These are phyloP conservation scores for Xestia xanthographa DNA, from an alignment of 2,888 invertebrate genomes.

Conservation along the genomic window DNA sequence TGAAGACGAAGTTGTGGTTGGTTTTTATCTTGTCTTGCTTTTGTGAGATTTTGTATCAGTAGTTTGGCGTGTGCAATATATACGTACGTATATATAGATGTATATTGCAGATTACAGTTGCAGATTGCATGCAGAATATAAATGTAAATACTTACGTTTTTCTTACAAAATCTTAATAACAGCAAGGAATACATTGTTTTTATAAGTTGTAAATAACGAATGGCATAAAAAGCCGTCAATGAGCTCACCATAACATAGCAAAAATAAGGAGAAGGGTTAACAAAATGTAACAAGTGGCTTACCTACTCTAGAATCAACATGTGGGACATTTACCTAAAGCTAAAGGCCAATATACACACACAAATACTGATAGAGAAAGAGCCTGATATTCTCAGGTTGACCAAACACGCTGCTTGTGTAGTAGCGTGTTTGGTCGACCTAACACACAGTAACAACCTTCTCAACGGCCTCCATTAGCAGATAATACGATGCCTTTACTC, in stretches of 20 bases:
- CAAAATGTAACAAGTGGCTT: constrained; percentile 34
- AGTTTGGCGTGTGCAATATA: not conserved
- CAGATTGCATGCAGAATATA: not conserved
- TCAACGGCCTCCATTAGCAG: constrained; percentile 23
- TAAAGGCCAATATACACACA: not conserved
- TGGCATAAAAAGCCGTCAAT: not conserved
- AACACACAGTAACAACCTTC: constrained; percentile 14
- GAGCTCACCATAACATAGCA: not conserved
- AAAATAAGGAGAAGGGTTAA: not conserved
- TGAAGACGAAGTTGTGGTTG: not conserved
- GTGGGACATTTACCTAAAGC: constrained; percentile 20
- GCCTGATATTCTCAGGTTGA: not conserved
- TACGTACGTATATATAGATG: not conserved
- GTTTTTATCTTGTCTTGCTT: constrained; percentile 10
- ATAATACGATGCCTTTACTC: constrained; percentile 25
- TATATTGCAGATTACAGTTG: not conserved
- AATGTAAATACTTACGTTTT: not conserved
- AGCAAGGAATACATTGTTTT: not conserved
- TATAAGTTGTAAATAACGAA: not conserved
- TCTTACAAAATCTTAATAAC: not conserved
- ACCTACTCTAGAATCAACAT: constrained; percentile 33
- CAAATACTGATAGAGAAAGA: constrained; percentile 4
- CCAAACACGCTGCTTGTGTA: constrained; percentile 23
- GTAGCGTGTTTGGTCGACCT: no score
- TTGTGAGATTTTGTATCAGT: constrained; percentile 2